Base-by-base conservation (phyloP, 2,888 invertebrate genomes). In the Hoplodrina ambigua region DNA sequence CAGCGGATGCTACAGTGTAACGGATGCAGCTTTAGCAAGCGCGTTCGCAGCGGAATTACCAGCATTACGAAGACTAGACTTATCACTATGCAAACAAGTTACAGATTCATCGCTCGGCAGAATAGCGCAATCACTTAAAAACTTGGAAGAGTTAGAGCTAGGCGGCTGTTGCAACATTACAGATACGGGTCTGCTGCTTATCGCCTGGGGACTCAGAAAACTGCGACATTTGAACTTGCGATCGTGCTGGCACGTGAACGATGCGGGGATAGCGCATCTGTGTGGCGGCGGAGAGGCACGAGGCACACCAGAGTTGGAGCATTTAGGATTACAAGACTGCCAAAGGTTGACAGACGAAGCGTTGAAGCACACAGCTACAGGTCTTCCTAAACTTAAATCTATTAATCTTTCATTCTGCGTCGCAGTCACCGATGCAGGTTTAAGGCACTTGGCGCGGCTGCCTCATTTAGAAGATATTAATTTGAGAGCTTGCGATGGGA, bases 391-490 rank as follows among this genome's bases (percentile, higher is more conserved):
- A 83, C 96, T 99, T 65, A 98, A 98, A 92, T 97, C 97, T 80
- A 97, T 99, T 86, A 99, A 99, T 93, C 96, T 99, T 54, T 98
- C 98, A 85, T 99, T 99, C 93, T 99, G 99, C 95, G 98, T 98
- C 15, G 98, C 98, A 84, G 98, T 99, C 76, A 99, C 99, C n/a
- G 99, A 99, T 92, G 97, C 98, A 68, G 99, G 99, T 0, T 95
- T 99, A 78, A 98, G 98, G 92, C 98, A 98, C 90, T 93, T 99
- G 78, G 98, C 99, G 0, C 97, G 97, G 88, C 98, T 99, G 97
- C 96, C 97, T 72, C 97, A 97, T 78, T 94, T 99, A 85, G 97
- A 97, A 80, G 98, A 99, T 90, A 96, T 99, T 57, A 99, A 99
- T 92, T 96, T 99, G 76, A 96, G 99, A 81, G 98, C 98, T 72